Evolutionary conservation across 2,888 invertebrate species (phyloP).

Genomic region (Ectropis crepuscularia): DNA sequence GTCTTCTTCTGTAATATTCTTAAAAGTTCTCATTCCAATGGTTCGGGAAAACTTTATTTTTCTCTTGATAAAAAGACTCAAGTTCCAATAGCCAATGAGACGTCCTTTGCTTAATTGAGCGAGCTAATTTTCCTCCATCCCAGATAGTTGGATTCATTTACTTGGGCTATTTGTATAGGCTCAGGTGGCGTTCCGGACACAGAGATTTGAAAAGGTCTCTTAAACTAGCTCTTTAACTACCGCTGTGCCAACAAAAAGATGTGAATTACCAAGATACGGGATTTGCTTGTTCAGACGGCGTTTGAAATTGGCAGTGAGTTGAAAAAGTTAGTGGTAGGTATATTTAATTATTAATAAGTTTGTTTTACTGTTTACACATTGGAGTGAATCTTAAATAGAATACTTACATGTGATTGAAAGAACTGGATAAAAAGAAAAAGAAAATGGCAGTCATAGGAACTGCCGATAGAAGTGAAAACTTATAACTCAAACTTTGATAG

Average conservation of each 20-base stretch:
- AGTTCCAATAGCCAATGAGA: constrained; percentile 4
- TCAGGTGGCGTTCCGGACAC: constrained; percentile 38
- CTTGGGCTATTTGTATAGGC: constrained; percentile 40
- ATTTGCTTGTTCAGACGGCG: not conserved
- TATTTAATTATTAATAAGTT: no score
- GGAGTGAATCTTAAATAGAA: no score
- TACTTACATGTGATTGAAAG: no score
- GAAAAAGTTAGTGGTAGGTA: not conserved
- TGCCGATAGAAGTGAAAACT: no score
- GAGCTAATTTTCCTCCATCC: constrained; percentile 17
- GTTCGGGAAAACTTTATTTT: not conserved
- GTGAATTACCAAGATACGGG: not conserved
- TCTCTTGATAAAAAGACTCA: not conserved
- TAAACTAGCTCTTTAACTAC: constrained; percentile 8
- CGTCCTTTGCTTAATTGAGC: constrained; percentile 5
- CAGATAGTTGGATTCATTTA: constrained; percentile 39
- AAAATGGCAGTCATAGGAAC: no score
- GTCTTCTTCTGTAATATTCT: no score
- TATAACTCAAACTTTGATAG: no score
- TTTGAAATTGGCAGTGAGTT: not conserved
- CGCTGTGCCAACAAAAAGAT: constrained; percentile 1
- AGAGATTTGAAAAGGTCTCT: constrained; percentile 25
- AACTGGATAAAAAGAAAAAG: no score
- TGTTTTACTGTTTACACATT: no score
- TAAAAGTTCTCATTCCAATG: not conserved